These are phyloP conservation scores for Pseudorectes ferrugineus DNA, from an alignment of 2,113 vertebrate species.

Conservation along the genomic window DNA sequence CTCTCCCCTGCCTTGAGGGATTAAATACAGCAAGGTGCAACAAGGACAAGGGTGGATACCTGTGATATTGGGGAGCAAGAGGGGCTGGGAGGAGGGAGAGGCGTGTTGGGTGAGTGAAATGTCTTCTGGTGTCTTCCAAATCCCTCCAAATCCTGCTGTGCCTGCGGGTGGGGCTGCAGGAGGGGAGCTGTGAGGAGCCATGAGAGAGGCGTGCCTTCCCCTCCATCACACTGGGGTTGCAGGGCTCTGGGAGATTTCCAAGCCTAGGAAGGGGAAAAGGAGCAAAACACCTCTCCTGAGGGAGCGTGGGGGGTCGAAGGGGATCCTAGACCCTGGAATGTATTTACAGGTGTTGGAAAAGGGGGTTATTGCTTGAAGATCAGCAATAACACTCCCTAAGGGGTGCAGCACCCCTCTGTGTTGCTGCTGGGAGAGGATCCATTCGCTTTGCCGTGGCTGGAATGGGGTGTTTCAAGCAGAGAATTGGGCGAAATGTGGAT, in stretches of 20 bases:
- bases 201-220: background rate
- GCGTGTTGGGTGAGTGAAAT: background rate
- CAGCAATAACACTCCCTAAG: background rate
- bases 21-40: background rate
- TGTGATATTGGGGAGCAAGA: background rate
- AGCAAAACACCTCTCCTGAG: background rate
- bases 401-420: background rate
- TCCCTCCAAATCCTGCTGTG: background rate
- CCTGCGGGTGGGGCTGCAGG: background rate
- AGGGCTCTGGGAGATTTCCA: background rate
- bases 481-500: background rate
- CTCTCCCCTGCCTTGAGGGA: background rate
- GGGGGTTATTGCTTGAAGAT: background rate
- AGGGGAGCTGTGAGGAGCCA: background rate
- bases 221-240: fast-evolving
- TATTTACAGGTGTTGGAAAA: background rate
- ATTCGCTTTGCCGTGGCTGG: background rate
- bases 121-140: background rate
- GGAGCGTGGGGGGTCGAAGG: fast-evolving
- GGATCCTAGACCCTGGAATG: background rate
- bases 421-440: background rate
- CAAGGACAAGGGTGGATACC: background rate
- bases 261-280: background rate
- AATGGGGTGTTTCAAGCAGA: background rate
- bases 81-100: background rate